phyloP scores from a whole-genome alignment of 2,888 invertebrate genomes.

The Holacanthella duospinosa region DNA sequence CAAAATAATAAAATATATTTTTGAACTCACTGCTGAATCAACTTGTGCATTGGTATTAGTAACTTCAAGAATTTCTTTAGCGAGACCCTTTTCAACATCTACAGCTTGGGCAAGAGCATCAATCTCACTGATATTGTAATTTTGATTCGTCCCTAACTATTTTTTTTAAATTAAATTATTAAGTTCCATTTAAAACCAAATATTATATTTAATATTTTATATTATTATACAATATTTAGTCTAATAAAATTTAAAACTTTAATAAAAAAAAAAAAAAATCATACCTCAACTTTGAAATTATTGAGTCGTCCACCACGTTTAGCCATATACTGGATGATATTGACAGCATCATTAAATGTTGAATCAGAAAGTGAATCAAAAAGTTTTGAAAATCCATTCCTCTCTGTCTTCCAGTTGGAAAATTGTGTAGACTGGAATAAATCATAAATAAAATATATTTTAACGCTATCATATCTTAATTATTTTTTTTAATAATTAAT shows the following conservation, averaged over 20 bases:
- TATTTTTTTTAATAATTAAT: neutral
- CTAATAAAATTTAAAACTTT: too few species aligned
- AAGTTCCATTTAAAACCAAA: too few species aligned
- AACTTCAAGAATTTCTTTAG: constrained; percentile 13
- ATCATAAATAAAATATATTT: neutral
- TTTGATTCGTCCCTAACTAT: neutral
- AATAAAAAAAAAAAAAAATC: too few species aligned
- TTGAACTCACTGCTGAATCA: neutral
- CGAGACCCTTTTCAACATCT: constrained; percentile 23
- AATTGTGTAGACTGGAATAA: constrained; percentile 27
- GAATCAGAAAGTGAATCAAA: constrained; percentile 30
- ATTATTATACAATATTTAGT: too few species aligned
- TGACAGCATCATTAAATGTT: constrained; percentile 29
- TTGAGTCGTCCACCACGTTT: constrained; percentile 10
- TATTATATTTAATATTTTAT: too few species aligned
- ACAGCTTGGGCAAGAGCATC: constrained; percentile 26
- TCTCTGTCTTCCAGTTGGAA: constrained; percentile 26
- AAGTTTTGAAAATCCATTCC: constrained; percentile 29
- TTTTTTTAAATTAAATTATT: too few species aligned
- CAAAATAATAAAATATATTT: neutral
- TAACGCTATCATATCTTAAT: too few species aligned
- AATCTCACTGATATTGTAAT: constrained; percentile 6
- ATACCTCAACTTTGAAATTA: constrained; percentile 17
- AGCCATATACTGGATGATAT: constrained; percentile 23
- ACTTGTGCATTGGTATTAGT: constrained; percentile 13